Conservation (phyloP, 2,113 vertebrate species). For the Salvelinus fontinalis region DNA sequence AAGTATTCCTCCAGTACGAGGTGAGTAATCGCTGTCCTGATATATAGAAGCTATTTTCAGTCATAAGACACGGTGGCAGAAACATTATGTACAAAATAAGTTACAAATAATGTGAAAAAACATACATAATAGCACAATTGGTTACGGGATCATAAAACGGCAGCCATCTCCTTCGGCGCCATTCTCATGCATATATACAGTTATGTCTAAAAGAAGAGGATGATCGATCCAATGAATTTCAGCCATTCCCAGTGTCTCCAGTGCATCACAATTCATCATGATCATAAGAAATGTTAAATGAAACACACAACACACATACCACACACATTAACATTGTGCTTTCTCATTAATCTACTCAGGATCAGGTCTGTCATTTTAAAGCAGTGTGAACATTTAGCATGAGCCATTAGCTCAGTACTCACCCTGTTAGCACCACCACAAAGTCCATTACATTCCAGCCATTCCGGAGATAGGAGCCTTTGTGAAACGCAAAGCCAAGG, state of each 20-base stretch:
- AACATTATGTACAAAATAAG: no score
- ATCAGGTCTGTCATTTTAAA: constrained; percentile 51
- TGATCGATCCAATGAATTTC: constrained; percentile 31
- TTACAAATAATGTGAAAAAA: no score
- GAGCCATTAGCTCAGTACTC: constrained; percentile 68
- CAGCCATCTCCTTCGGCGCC: no score
- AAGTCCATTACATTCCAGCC: constrained; percentile 99
- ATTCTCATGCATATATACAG: no score
- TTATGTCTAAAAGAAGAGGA: neutral
- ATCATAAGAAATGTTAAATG: constrained; percentile 25
- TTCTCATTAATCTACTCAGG: constrained; percentile 49
- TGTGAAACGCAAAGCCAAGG: constrained; percentile 91
- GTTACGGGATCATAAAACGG: no score
- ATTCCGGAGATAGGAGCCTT: constrained; percentile 91
- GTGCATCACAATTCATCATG: constrained; percentile 19
- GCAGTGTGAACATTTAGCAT: constrained; percentile 13
- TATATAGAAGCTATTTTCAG: no score
- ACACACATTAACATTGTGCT: constrained; percentile 1
- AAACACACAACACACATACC: neutral
- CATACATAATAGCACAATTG: no score
- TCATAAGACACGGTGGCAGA: no score
- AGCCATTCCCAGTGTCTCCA: constrained; percentile 20
- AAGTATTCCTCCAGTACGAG: no score
- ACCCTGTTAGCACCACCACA: constrained; percentile 95
- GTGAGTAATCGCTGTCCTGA: no score